These are phyloP conservation scores for Alligator mississippiensis DNA, from an alignment of 2,113 vertebrate genomes.

Conservation along the genomic window DNA sequence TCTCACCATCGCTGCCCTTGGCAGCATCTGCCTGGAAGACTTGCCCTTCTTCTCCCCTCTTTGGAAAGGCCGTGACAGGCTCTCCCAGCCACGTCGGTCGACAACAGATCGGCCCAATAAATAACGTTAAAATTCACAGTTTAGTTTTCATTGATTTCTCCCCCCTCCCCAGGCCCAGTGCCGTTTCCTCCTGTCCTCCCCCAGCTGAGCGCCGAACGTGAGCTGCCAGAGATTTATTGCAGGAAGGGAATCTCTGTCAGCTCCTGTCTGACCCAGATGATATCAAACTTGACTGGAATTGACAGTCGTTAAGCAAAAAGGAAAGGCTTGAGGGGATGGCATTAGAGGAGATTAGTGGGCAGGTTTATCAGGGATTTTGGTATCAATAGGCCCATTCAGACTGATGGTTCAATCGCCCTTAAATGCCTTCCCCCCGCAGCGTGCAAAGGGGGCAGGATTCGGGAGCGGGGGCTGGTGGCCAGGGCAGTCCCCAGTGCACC, in stretches of 20 bases:
- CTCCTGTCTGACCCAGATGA: neutral
- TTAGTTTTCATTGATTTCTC: rapidly evolving
- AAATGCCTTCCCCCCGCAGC: neutral
- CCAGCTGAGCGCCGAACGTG: neutral
- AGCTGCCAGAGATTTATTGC: neutral
- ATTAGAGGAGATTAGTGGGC: neutral
- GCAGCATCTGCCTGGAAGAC: rapidly evolving
- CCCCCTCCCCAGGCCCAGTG: neutral
- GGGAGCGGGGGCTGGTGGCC: neutral
- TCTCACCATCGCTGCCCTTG: neutral
- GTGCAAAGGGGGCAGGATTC: neutral
- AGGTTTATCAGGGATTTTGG: neutral
- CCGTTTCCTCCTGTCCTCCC: too few species aligned
- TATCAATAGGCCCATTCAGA: neutral
- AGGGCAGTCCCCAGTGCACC: neutral
- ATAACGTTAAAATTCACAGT: rapidly evolving
- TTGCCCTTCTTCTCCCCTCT: neutral
- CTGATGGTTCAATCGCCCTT: neutral
- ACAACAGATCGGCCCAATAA: neutral
- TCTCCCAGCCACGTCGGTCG: neutral
- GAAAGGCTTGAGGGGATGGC: neutral
- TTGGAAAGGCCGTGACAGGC: neutral
- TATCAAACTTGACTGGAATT: neutral
- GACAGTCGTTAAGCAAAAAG: neutral
- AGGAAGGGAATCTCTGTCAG: neutral